Base-by-base conservation (phyloP, 2,888 invertebrate species). In the Phortica magna region DNA sequence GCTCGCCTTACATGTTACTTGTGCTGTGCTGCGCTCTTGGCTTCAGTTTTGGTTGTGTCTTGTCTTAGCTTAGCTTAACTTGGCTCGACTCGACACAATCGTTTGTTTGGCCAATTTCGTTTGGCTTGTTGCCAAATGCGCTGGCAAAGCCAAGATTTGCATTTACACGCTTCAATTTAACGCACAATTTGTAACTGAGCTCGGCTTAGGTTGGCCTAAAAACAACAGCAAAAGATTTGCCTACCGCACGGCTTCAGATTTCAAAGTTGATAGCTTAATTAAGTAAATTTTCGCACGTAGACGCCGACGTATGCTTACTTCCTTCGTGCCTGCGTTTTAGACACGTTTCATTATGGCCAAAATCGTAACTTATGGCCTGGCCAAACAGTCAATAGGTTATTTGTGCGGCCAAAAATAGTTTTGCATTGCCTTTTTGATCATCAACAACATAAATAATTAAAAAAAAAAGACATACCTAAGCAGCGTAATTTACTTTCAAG, bases 101-200 rank as follows among this genome's bases (percentile, higher is more conserved):
- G 48, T 14, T 61, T 19, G 61, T 61, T 59, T 61, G 17, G 7
- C 61, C 61, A 61, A 17, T 61, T 19, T 61, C 22, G 61, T 22
- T 67, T 67, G 68, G n/a, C 42, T 71, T 55, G 83, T 85, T 83
- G 86, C 83, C 85, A 85, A 85, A 84, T 84, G 84, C 82, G 31
- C 31, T 31, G 31, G 77, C 80, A 81, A 77, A 83, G 84, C 17
- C 82, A 80, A 81, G 84, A 84, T 86, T 86, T 86, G 85, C 87
- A 87, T 85, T 84, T 85, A 85, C 84, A 86, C 84, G 82, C 83
- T 86, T 87, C 83, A 87, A 86, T 86, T 83, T 86, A 85, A 83
- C 80, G 42, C 84, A 87, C 87, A 85, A 86, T 87, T 86, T 86
- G 87, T 86, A 85, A 85, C 86, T 85, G 84, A 86, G 55, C 55